These are phyloP conservation scores for Melanaphis sacchari DNA, from an alignment of 1,140 invertebrate genomes.

Conservation along the genomic window DNA sequence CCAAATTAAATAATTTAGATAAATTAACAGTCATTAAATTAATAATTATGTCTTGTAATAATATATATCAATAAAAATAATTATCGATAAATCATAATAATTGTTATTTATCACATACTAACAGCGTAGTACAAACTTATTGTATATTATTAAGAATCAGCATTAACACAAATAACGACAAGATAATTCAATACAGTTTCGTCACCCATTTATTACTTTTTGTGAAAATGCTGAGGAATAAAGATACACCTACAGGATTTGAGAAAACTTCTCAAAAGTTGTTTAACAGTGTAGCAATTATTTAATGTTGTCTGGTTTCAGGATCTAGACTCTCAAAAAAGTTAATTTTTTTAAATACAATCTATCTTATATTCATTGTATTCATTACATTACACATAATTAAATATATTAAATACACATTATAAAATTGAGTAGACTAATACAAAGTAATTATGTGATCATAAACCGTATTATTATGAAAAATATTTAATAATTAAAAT, in stretches of 20 bases:
- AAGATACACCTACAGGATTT: background rate
- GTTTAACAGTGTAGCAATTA: background rate
- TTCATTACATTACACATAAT: background rate
- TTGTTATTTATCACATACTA: background rate
- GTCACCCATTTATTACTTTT: background rate
- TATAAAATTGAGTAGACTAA: background rate
- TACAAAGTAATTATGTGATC: background rate
- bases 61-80: background rate
- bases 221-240: background rate
- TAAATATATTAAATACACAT: background rate
- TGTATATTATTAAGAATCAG: background rate
- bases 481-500: background rate
- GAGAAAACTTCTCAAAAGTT: background rate
- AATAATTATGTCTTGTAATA: background rate
- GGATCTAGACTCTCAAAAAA: background rate
- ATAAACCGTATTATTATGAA: background rate
- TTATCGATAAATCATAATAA: background rate
- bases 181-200: constrained; percentile 2
- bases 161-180: background rate
- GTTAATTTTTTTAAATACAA: background rate
- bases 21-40: background rate
- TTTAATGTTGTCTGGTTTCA: background rate
- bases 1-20: background rate
- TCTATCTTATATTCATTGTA: background rate
- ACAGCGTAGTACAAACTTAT: background rate